A percentile compares a stretch with the other conserved stretches of the same genome.
Conservation (phyloP, 2,113 vertebrate species). For the Sphaerodactylus townsendi region DNA sequence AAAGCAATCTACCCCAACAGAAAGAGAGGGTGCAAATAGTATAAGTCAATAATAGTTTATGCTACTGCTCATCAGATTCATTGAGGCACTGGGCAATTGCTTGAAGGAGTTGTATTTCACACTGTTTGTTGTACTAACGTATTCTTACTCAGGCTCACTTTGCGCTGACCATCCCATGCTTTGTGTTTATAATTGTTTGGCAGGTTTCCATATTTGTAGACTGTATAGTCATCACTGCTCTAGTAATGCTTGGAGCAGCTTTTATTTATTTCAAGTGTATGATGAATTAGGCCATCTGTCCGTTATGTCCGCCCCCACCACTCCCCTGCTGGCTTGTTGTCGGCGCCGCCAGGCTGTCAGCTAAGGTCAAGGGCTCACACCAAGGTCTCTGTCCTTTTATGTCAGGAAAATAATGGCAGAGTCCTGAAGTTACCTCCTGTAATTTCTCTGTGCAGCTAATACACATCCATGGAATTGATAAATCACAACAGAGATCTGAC, state of each 20-base stretch:
- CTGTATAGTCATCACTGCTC: conserved; percentile 23
- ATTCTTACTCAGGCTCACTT: not conserved
- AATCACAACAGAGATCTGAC: not conserved
- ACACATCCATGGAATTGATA: not conserved
- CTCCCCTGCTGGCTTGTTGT: conserved; percentile 16
- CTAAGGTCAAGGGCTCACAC: conserved; percentile 29
- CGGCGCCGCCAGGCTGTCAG: conserved; percentile 13
- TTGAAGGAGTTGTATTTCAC: not conserved
- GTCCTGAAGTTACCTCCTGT: conserved; percentile 15
- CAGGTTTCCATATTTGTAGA: conserved; percentile 29
- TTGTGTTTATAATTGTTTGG: conserved; percentile 25
- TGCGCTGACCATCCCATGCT: not conserved
- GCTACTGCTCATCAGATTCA: not conserved
- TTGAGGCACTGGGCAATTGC: not conserved
- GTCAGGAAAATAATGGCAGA: conserved; percentile 1
- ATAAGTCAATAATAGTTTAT: no score
- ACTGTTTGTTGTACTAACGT: not conserved
- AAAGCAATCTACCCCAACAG: not conserved
- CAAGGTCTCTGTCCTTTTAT: conserved; percentile 18
- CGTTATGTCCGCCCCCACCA: conserved; percentile 19
- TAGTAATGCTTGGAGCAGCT: conserved; percentile 20
- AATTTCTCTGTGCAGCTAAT: not conserved
- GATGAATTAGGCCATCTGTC: conserved; percentile 32
- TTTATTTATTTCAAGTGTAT: conserved; percentile 34
- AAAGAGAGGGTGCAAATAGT: no score